A percentile compares a stretch with the other conserved stretches of the same genome.
Conservation (phyloP, 2,797 vertebrate genomes). For the Sus cebifrons region DNA sequence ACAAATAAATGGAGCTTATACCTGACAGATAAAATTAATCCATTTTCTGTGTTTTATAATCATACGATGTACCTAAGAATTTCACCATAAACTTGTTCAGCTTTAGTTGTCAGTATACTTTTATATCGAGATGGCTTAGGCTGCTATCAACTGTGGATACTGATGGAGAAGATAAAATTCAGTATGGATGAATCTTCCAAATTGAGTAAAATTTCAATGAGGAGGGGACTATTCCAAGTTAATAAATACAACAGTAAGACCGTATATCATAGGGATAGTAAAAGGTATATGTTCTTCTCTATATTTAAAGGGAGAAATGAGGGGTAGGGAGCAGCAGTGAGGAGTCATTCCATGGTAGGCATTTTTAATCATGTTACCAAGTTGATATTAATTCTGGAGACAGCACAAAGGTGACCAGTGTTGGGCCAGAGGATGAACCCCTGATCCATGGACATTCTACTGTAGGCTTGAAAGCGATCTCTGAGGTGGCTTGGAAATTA, state of each 20-base stretch:
- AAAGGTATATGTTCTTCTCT: neutral
- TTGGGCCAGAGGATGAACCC: neutral
- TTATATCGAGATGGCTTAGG: neutral
- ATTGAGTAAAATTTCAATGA: neutral
- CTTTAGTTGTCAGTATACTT: conserved; percentile 6
- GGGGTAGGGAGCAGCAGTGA: neutral
- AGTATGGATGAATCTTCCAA: neutral
- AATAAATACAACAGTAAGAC: neutral
- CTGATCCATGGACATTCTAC: neutral
- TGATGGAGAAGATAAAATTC: conserved; percentile 5
- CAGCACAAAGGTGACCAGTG: neutral
- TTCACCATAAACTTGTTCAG: neutral
- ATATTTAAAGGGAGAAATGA: neutral
- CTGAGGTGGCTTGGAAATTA: neutral
- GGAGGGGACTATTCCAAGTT: neutral
- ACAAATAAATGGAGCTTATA: neutral
- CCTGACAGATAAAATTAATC: neutral
- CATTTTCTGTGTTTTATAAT: neutral
- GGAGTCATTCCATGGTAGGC: neutral
- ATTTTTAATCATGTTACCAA: neutral
- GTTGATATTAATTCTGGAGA: neutral
- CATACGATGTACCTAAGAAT: neutral
- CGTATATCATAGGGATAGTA: neutral
- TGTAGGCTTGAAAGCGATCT: neutral
- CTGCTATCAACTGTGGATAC: neutral